These are phyloP conservation scores for Clanis bilineata DNA, from an alignment of 2,888 invertebrate species.

Conservation along the genomic window DNA sequence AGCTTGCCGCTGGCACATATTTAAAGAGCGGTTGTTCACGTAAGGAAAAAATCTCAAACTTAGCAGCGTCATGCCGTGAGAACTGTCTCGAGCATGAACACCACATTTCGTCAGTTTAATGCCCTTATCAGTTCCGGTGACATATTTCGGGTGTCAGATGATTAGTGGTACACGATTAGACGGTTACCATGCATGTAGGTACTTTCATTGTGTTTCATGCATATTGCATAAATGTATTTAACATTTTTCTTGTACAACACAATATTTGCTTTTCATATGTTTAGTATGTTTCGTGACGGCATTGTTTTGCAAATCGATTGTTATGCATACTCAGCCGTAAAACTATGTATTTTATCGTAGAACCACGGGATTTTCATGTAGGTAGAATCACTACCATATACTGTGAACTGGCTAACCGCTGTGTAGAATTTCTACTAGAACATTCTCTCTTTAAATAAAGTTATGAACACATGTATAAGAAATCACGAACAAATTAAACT, in stretches of 20 bases:
- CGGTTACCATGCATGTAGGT: too few species aligned
- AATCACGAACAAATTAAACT: neutral
- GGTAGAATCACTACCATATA: too few species aligned
- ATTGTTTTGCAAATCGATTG: too few species aligned
- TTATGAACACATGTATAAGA: neutral
- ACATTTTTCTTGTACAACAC: too few species aligned
- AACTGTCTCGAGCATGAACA: neutral
- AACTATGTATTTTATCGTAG: too few species aligned
- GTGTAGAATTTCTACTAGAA: neutral
- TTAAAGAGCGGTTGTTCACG: constrained; percentile 12
- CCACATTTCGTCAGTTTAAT: neutral
- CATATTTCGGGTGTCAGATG: neutral
- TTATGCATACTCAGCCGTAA: too few species aligned
- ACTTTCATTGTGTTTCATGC: too few species aligned
- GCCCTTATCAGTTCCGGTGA: neutral
- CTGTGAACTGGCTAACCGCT: neutral
- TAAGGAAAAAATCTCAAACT: neutral
- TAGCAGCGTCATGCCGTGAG: neutral
- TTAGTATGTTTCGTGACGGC: too few species aligned
- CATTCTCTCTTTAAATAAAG: neutral
- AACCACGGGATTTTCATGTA: too few species aligned
- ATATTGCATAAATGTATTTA: too few species aligned
- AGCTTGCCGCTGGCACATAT: constrained; percentile 36
- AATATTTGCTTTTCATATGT: too few species aligned
- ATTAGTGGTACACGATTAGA: neutral